A percentile compares a stretch with the other conserved stretches of the same genome.
Conservation (phyloP, 2,113 vertebrate genomes). For the Sturnira hondurensis region DNA sequence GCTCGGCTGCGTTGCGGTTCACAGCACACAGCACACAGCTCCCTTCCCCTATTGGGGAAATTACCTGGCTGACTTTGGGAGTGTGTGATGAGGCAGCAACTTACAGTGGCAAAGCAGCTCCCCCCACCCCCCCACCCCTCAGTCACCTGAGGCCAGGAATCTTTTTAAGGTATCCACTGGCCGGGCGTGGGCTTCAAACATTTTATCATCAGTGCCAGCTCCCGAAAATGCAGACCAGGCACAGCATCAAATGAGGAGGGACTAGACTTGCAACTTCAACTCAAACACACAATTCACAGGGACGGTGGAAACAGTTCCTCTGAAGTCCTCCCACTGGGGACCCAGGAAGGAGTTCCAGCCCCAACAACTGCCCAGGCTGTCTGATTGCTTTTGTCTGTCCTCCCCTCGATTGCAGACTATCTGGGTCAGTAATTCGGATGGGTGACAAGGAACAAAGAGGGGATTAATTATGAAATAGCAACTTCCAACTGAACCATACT, state of each 20-base stretch:
- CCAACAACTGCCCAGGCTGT: neutral
- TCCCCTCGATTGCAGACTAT: conserved; percentile 34
- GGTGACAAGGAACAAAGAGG: conserved; percentile 64
- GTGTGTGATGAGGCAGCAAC: neutral
- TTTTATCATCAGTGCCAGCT: neutral
- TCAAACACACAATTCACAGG: neutral
- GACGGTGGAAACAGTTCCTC: neutral
- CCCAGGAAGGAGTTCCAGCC: neutral
- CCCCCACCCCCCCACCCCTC: neutral
- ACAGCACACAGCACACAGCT: neutral
- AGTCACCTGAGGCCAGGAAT: neutral
- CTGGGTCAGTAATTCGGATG: conserved; percentile 60
- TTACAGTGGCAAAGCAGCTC: neutral
- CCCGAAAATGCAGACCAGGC: neutral
- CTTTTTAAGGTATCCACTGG: neutral
- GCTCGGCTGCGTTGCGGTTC: neutral
- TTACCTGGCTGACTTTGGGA: neutral
- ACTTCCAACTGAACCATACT: conserved; percentile 56
- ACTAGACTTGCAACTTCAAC: neutral
- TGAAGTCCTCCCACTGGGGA: neutral
- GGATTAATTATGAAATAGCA: conserved; percentile 66
- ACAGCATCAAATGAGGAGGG: neutral
- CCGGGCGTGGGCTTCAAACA: neutral
- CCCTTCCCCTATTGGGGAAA: neutral
- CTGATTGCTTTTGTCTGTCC: neutral